These are phyloP conservation scores for Eutolmus rufibarbis DNA, from an alignment of 2,888 invertebrate genomes.

Conservation along the genomic window DNA sequence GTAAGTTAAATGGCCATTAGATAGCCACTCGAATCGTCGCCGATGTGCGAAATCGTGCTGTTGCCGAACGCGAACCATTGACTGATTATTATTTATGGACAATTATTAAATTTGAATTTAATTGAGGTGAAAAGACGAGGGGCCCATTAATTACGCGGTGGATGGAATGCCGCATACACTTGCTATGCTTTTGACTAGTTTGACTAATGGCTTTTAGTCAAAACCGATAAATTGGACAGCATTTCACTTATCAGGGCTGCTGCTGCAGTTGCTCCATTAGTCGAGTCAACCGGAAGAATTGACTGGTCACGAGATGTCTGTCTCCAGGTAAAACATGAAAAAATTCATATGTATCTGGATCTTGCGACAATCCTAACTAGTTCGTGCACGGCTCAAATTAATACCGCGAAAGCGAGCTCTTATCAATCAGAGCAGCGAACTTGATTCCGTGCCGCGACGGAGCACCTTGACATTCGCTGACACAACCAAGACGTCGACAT, in stretches of 20 bases:
- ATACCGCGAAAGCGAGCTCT: neutral
- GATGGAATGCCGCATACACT: neutral
- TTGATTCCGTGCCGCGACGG: neutral
- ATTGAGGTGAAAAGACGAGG: neutral
- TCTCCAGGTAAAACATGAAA: neutral
- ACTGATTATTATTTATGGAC: neutral
- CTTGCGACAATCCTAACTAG: neutral
- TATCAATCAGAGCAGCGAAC: slow-evolving; percentile 13
- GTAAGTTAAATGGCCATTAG: neutral
- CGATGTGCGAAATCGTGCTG: neutral
- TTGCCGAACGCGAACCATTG: neutral
- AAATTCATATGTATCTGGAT: neutral
- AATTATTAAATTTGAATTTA: neutral
- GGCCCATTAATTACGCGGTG: neutral
- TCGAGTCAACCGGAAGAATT: neutral
- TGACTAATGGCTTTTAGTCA: neutral
- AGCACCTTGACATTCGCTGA: slow-evolving; percentile 7
- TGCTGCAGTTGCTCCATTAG: neutral
- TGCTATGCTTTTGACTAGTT: neutral
- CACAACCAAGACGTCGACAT: neutral
- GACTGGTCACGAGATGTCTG: neutral
- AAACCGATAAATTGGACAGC: neutral
- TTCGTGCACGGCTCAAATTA: slow-evolving; percentile 4
- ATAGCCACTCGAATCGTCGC: neutral
- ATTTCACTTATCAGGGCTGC: neutral